A percentile compares a stretch with the other conserved stretches of the same genome.
phyloP scores from a whole-genome alignment of 2,797 vertebrate genomes.

The Urosaurus nigricauda region DNA sequence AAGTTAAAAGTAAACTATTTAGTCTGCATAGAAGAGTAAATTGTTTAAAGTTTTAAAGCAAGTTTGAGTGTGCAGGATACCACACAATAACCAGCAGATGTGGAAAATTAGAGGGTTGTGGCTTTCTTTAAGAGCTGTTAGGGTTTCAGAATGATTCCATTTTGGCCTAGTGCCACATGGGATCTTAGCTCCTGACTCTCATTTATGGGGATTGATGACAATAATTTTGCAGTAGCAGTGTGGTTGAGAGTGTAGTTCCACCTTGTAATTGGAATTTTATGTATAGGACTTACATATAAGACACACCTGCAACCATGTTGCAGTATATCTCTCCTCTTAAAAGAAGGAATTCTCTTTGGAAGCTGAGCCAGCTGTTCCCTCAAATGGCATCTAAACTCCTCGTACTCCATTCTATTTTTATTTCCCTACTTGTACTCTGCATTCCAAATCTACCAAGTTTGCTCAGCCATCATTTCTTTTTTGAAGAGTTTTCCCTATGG shows the following conservation, averaged over 20 bases:
- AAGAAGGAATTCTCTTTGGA: not conserved
- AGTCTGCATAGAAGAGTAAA: too few relatives aligned
- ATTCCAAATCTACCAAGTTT: not conserved
- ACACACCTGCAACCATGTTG: not conserved
- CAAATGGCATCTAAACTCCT: not conserved
- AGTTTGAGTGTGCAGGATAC: not conserved
- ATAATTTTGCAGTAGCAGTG: not conserved
- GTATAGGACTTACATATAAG: not conserved
- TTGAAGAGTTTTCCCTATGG: too few relatives aligned
- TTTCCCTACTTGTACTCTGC: not conserved
- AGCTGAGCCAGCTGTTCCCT: too few relatives aligned
- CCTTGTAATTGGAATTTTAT: constrained; percentile 7
- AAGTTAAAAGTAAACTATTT: not conserved
- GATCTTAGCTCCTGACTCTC: not conserved
- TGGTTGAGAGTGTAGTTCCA: not conserved
- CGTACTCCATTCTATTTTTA: not conserved
- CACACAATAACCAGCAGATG: not conserved
- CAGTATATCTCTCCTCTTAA: not conserved
- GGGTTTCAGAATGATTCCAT: not conserved
- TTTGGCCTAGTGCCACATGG: not conserved
- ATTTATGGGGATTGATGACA: not conserved
- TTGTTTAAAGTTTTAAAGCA: not conserved
- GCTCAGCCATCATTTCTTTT: too few relatives aligned
- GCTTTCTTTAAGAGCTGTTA: not conserved
- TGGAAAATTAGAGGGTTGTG: not conserved